Base-by-base conservation (phyloP, 2,113 vertebrate species). In the Colossoma macropomum region DNA sequence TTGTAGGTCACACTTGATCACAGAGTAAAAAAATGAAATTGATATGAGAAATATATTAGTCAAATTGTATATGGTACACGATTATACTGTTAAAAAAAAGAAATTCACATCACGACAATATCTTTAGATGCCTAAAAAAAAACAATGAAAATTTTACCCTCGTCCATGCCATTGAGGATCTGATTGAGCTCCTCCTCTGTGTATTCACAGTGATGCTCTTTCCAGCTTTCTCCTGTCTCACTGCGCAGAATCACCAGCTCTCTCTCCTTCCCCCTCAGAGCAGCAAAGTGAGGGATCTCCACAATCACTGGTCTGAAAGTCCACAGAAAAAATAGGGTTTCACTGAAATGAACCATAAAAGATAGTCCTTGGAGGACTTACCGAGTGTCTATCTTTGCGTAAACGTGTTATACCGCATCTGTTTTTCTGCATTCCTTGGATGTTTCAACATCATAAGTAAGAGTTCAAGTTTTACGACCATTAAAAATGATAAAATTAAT, bases 241-340 rank as follows among this genome's bases (percentile, higher is more conserved):
- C 98, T 99, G 87, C 98, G 95, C 89, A 99, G 93, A 80, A 99
- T 96, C 88, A 99, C 98, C 90, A 99, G 92, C 82, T 99, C 98
- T 38, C 98, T 89, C 91, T 99, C 98, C 52, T 95, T 97, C 38
- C 97, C 97, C 71, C 98, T 95, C 66, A 99, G 94, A 34, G 98
- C 96, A 1, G 98, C 98, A 66, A 99, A 99, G 87, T 99, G 98
- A 38, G 98, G 98, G 86, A 99, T 98, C 95, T 99, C 98, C 93
- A 99, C 98, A 38, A 99, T 97, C 89, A 99, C 98, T 16, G 98
- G 98, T 93, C 98, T 99, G 87, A 84, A 89, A 75, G 9, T 45
- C 63, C 27, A 60, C 68, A 71, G n/a, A 19, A 74, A 17, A 63
- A 4, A 25, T 0, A 15, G 2, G 25, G 66, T 41, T 41, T 72